Base-by-base conservation (phyloP, 2,113 vertebrate species). In the Silurus glanis region DNA sequence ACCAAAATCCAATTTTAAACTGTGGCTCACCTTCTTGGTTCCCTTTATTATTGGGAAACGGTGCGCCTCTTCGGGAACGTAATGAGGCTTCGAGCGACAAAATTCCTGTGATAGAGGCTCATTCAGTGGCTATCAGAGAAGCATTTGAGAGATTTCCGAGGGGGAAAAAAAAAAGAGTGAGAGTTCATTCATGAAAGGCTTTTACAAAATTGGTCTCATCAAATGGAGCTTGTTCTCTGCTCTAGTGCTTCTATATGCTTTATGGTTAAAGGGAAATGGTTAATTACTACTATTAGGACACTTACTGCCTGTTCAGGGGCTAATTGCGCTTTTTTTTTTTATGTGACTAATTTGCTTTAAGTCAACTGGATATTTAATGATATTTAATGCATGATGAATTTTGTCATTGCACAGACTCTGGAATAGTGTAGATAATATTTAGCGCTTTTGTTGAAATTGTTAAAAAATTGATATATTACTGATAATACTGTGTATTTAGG, bases 201-300 rank as follows among this genome's bases (percentile, higher is more conserved):
- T 87, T 87, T 21, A 74, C 61, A 83, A 66, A 45, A 17, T 79
- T 58, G 53, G 79, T 82, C 82, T 66, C 75, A 69, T 86, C 14
- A 66, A 89, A 86, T 56, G 16, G 62, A 62, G 66, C 66, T 72
- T 82, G 53, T n/a, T 59, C 13, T 17, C 81, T 55, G 64, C 62
- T 83, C 47, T 69, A 72, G 81, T 25, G 28, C 7, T n/a, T 83
- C 83, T 47, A 87, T 85, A 82, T 81, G 82, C 76, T 81, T 75
- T 79, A 80, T 64, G 80, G 55, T 58, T 80, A 69, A 85, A 83
- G 80, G 56, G 53, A 82, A 83, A 83, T 64, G 55, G 79, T 83
- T 87, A 89, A 89, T 89, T 85, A 80, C 87, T 85, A 83, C 67
- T 81, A 85, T 87, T 89, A 89, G 78, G 84, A 51, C 25, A 59